Evolutionary conservation across 2,113 vertebrate species (phyloP), one percentile per base, ranked within the genome.

Genomic region (Hemichromis elongatus): DNA sequence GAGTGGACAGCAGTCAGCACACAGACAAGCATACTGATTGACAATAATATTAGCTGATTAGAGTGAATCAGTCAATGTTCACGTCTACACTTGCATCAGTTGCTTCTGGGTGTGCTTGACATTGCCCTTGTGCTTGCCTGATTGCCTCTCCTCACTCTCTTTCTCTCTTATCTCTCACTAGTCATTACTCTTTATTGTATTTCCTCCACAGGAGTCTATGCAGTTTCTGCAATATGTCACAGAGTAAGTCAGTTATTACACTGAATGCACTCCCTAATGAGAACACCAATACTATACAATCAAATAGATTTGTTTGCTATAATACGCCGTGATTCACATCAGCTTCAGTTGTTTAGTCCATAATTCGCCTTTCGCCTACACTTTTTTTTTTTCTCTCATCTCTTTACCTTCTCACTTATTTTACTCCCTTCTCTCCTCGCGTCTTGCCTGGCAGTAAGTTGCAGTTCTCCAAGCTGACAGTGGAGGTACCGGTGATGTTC

Each of bases 401-500:
- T 81, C 21, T n/a, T 57, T 18, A 9, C 9, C 11, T 37, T 19
- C 56, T 50, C 13, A 14, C 6, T 24, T 19, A 4, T 45, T 47
- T 24, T 54, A 6, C 21, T 45, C 28, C 11, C n/a, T 6, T 54
- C 5, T 16, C 59, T 54, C 10, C 13, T 61, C 9, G 1, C 16
- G 21, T 77, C 5, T 5, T 18, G 13, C 54, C 56, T 75, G 30
- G n/a, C 93, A 99, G 99, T 9, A 99, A 98, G 91, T 92, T 99
- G 84, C 95, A 97, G 90, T 99, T 97, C 5, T 82, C 92, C 59
- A 97, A 97, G 56, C 95, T 98, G 93, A 93, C 94, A 85, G 89
- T 90, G 30, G 96, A 96, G 87, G 97, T 98, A 92, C 97, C 98
- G 0, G 99, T 99, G 73, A 97, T 98, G 92, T 99, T 99, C 95